Conservation (phyloP, 2,113 vertebrate genomes). For the Talpa occidentalis region DNA sequence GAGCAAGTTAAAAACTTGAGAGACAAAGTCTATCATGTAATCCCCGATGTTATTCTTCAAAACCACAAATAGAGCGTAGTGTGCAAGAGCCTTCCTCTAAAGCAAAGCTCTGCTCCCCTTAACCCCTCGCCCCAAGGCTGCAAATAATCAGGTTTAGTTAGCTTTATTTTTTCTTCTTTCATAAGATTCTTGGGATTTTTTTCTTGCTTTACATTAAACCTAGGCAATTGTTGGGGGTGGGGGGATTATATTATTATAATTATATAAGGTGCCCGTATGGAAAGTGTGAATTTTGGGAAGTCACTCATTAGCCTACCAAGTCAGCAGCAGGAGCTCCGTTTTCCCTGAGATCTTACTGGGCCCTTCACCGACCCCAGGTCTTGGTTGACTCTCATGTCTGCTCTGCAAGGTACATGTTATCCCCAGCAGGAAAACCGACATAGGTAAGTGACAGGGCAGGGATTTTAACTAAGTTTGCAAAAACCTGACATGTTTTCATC, state of each 20-base stretch:
- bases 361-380: too few species aligned
- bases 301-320: neutral
- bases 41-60: neutral
- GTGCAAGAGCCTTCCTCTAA: neutral
- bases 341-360: neutral
- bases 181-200: neutral
- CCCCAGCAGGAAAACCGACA: neutral
- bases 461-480: neutral
- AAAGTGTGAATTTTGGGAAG: neutral
- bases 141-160: neutral
- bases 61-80: neutral
- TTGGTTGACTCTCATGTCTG: neutral
- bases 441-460: neutral
- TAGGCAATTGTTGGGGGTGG: neutral
- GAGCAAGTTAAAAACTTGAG: neutral
- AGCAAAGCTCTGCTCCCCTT: neutral
- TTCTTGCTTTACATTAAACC: neutral
- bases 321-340: neutral
- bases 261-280: neutral
- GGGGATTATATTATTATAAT: neutral
- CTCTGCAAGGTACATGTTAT: neutral
- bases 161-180: neutral
- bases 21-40: constrained; percentile 44
- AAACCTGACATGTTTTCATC: neutral
- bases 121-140: neutral